Evolutionary conservation across 1,140 invertebrate genomes (phyloP).

Genomic region (Drosophila punjabiensis): DNA sequence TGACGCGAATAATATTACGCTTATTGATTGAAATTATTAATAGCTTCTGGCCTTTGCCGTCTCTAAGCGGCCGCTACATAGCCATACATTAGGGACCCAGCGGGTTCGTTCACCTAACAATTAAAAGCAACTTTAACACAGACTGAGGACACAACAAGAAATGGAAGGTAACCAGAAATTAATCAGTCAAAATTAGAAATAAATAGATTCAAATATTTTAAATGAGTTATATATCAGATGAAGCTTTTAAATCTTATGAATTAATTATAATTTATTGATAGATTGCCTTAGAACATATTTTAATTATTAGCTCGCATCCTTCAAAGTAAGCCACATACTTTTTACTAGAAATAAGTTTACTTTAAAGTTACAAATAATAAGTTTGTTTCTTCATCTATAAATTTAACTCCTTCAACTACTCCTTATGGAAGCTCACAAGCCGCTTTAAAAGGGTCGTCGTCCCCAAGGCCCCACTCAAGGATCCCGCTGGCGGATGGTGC

Average conservation of each 20-base stretch:
- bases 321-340: no score
- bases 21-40: conserved; percentile 64
- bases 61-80: conserved; percentile 28
- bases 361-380: no score
- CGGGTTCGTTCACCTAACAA: conserved; percentile 61
- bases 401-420: no score
- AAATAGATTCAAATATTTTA: not conserved
- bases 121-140: conserved; percentile 51
- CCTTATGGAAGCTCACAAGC: no score
- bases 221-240: not conserved
- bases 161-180: not conserved
- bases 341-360: no score
- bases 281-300: no score
- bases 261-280: no score
- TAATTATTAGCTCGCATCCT: no score
- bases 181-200: not conserved
- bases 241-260: not conserved
- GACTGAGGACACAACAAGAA: conserved; percentile 1
- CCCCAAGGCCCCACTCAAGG: no score
- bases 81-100: conserved; percentile 51
- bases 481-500: no score
- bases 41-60: conserved; percentile 51
- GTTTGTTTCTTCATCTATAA: no score
- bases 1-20: conserved; percentile 51
- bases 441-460: no score